A percentile compares a stretch with the other conserved stretches of the same genome.
Conservation (phyloP, 2,113 vertebrate species). For the Crotalus tigris region DNA sequence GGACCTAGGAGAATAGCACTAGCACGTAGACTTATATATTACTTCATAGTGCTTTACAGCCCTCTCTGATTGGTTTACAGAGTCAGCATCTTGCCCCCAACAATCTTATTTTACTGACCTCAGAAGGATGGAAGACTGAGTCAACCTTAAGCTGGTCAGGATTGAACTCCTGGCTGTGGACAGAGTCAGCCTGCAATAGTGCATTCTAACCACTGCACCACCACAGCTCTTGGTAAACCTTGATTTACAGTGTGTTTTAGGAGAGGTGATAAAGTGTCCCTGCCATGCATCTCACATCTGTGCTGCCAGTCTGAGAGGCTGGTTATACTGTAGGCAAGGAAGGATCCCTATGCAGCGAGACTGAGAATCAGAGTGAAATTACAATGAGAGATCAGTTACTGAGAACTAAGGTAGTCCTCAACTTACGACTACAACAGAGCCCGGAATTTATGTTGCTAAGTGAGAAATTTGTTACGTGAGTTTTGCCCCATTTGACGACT, state of each 20-base stretch:
- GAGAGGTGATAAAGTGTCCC: not conserved
- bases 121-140: not conserved
- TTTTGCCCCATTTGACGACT: no score
- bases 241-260: not conserved
- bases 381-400: not conserved
- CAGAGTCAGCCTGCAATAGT: not conserved
- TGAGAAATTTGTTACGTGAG: no score
- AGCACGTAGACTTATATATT: not conserved
- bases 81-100: not conserved
- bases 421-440: no score
- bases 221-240: not conserved
- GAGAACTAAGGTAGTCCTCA: not conserved
- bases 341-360: not conserved
- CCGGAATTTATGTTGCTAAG: no score
- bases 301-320: not conserved
- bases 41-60: not conserved
- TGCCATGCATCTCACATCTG: not conserved
- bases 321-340: not conserved
- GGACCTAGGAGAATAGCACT: not conserved
- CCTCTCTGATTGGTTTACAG: not conserved
- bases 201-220: no score
- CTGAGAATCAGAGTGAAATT: not conserved
- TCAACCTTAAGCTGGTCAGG: not conserved
- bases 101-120: not conserved
- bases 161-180: not conserved